A percentile compares a stretch with the other conserved stretches of the same genome.
phyloP scores from a whole-genome alignment of 2,888 invertebrate genomes.

The Heteromyza rotundicornis region DNA sequence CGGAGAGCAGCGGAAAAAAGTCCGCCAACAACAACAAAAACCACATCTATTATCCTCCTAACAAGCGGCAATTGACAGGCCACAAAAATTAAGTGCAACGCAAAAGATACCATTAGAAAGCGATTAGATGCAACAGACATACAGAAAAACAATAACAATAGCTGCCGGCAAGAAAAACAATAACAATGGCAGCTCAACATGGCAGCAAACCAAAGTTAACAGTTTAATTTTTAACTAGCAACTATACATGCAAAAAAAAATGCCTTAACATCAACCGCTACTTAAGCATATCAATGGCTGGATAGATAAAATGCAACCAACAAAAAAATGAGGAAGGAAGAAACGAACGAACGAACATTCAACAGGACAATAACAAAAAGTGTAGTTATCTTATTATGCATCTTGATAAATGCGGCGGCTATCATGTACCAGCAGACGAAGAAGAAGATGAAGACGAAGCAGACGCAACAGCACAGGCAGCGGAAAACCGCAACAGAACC shows the following conservation, averaged over 20 bases:
- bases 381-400: slow-evolving; percentile 11
- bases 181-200: slow-evolving; percentile 56
- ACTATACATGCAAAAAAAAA: slow-evolving; percentile 27
- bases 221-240: slow-evolving; percentile 46
- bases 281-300: not conserved
- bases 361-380: not conserved
- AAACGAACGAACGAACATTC: not conserved
- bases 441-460: no score
- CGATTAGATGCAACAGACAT: slow-evolving; percentile 41
- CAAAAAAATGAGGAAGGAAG: slow-evolving; percentile 11
- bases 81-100: not conserved
- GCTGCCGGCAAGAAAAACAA: slow-evolving; percentile 10
- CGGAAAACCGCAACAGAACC: not conserved
- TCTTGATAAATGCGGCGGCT: slow-evolving; percentile 14
- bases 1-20: not conserved
- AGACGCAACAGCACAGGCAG: not conserved
- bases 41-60: not conserved
- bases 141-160: slow-evolving; percentile 11
- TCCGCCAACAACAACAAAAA: no score
- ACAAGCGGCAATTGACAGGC: slow-evolving; percentile 2
- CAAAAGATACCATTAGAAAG: slow-evolving; percentile 42
- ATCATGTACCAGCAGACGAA: not conserved
- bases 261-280: slow-evolving; percentile 1
- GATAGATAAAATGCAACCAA: not conserved
- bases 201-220: slow-evolving; percentile 45